Conservation (phyloP, 2,888 invertebrate genomes). For the Nasonia oneida region DNA sequence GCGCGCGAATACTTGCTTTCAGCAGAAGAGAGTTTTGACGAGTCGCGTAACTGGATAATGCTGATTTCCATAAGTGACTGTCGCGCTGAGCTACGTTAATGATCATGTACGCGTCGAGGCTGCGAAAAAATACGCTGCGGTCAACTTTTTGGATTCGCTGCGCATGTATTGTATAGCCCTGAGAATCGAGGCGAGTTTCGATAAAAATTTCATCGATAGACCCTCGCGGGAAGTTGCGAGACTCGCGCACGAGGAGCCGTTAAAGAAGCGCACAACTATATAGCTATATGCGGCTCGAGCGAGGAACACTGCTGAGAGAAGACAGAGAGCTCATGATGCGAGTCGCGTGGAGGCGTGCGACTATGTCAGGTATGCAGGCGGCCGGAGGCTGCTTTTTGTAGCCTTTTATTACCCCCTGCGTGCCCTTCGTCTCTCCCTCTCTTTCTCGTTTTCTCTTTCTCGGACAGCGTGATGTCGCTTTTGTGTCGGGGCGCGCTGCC, state of each 20-base stretch:
- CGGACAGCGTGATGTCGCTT: conserved; percentile 23
- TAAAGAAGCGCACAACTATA: conserved; percentile 28
- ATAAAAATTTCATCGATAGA: conserved; percentile 15
- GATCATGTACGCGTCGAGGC: neutral
- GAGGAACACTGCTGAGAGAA: conserved; percentile 31
- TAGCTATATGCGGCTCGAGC: conserved; percentile 39
- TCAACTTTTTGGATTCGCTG: neutral
- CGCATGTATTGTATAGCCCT: neutral
- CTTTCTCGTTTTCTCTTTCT: conserved; percentile 59
- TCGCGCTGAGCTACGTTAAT: conserved; percentile 21
- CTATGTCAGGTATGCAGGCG: conserved; percentile 72
- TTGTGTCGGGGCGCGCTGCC: neutral
- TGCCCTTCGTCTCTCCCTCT: conserved; percentile 42
- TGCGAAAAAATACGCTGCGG: neutral
- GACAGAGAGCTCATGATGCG: conserved; percentile 63
- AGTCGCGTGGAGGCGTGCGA: conserved; percentile 75
- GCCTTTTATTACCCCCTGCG: conserved; percentile 69
- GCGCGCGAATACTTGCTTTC: neutral
- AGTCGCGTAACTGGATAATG: conserved; percentile 44
- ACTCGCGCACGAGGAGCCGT: neutral
- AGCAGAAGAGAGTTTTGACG: neutral
- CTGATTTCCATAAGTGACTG: conserved; percentile 33
- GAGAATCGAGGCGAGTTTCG: conserved; percentile 4
- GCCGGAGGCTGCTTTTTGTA: conserved; percentile 68
- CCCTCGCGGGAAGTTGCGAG: neutral